Evolutionary conservation across 2,888 invertebrate genomes (phyloP), one percentile per base, ranked within the genome.

Genomic region (Caenorhabditis afra): DNA sequence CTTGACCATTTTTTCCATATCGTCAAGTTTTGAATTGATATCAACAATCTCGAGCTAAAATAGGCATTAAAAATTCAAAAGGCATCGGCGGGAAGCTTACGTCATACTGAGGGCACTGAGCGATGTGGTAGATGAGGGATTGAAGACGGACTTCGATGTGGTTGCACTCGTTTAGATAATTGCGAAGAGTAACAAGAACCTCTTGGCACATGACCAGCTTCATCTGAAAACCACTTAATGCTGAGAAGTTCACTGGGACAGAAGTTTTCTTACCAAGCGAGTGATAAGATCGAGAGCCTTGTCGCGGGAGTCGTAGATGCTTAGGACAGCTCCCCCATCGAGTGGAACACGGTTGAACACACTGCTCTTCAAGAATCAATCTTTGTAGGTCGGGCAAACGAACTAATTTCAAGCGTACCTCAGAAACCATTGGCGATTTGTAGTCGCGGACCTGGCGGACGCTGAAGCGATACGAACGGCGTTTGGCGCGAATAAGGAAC

Each of bases 211-310:
- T 61, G 4, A 47, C 70, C 14, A 70, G 18, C 22, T 61, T 70
- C 70, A 70, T 70, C 67, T 66, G 55, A n/a, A 65, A 65, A n/a
- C n/a, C n/a, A n/a, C n/a, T n/a, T n/a, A n/a, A n/a, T n/a, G n/a
- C n/a, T n/a, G n/a, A n/a, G 8, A 47, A 5, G 14, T 18, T 7
- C 7, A 5, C 7, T 29, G 29, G 29, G 29, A 29, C n/a, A n/a
- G n/a, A n/a, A n/a, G n/a, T 18, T 41, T 1, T 0, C 39, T 49
- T 57, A 67, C 67, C 44, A 70, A 10, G 0, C 70, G 53, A 7
- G 61, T 70, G 52, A 70, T 70, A 8, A 70, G 70, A 20, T 70
- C 61, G 16, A 70, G 53, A 1, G 70, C 61, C 23, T n/a, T 61
- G 23, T 70, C 70, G 10, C 61, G 50, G 2, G 53, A 41, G 5